Percentiles rank a stretch among this genome's conserved stretches.
These are phyloP conservation scores for Periparus ater DNA, from an alignment of 2,797 vertebrate genomes.

Conservation along the genomic window DNA sequence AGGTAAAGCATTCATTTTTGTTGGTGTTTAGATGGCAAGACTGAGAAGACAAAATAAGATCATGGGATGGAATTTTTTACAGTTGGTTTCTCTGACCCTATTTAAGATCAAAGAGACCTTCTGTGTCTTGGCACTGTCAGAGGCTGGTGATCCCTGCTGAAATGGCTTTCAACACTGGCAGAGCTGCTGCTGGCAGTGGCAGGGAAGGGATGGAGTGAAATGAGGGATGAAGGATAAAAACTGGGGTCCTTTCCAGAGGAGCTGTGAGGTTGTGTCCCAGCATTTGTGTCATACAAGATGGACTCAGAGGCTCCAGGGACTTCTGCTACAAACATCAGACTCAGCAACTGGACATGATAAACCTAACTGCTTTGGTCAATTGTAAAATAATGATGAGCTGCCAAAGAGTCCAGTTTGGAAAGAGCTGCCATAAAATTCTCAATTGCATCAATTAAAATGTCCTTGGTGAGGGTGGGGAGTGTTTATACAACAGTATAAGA, in stretches of 20 bases:
- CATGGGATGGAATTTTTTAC: neutral
- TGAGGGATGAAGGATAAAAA: neutral
- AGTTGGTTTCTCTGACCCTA: neutral
- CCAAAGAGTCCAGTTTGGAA: neutral
- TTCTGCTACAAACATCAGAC: neutral
- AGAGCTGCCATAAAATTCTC: neutral
- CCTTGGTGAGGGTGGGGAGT: neutral
- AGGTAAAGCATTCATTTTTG: neutral
- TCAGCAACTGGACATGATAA: neutral
- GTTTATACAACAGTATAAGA: neutral
- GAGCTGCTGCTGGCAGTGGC: neutral
- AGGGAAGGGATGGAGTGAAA: neutral
- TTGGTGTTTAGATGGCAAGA: neutral
- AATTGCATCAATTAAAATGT: neutral
- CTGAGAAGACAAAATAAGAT: neutral
- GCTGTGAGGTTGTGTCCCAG: neutral
- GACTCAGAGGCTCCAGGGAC: neutral
- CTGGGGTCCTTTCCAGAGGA: neutral
- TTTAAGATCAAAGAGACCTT: neutral
- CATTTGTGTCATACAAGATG: rapidly evolving
- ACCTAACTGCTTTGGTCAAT: neutral
- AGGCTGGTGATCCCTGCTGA: neutral
- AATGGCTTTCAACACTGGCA: neutral
- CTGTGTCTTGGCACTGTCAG: neutral
- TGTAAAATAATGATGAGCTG: neutral